These are phyloP conservation scores for Dolomedes plantarius DNA, from an alignment of 2,888 invertebrate species.

Conservation along the genomic window DNA sequence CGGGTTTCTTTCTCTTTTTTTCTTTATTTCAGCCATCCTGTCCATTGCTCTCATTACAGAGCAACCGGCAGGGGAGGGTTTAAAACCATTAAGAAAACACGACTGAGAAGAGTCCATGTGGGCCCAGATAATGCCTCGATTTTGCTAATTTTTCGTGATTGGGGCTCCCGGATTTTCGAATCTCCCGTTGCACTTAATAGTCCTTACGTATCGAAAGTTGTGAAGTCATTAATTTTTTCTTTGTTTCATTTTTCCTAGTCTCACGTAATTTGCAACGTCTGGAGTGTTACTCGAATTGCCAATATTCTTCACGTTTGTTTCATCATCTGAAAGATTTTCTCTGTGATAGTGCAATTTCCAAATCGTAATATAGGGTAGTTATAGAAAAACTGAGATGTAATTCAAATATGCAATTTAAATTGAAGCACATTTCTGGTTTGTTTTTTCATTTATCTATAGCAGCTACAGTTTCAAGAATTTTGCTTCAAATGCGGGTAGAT, in stretches of 20 bases:
- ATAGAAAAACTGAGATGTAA: too few species aligned
- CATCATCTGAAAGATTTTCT: too few species aligned
- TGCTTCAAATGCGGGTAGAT: too few species aligned
- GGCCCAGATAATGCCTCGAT: conserved; percentile 45
- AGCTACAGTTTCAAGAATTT: too few species aligned
- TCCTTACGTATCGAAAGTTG: conserved; percentile 17
- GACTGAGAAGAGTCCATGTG: conserved; percentile 44
- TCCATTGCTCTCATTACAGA: conserved; percentile 50
- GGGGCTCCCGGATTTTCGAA: conserved; percentile 51
- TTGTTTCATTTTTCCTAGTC: not conserved
- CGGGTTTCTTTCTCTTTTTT: conserved; percentile 31
- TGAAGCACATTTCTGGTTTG: too few species aligned
- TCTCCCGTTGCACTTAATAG: conserved; percentile 25
- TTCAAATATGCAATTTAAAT: too few species aligned
- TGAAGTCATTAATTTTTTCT: conserved; percentile 21
- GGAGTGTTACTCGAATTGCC: too few species aligned
- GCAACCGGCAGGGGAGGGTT: conserved; percentile 32
- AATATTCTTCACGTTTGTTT: too few species aligned
- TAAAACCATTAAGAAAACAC: conserved; percentile 60
- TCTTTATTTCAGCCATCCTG: conserved; percentile 5
- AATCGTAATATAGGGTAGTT: too few species aligned
- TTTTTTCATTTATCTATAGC: too few species aligned
- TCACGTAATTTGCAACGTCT: conserved; percentile 3
- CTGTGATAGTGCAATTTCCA: too few species aligned
- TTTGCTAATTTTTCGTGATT: conserved; percentile 55